Conservation (phyloP, 2,888 invertebrate genomes). For the Allolobophora icterica region DNA sequence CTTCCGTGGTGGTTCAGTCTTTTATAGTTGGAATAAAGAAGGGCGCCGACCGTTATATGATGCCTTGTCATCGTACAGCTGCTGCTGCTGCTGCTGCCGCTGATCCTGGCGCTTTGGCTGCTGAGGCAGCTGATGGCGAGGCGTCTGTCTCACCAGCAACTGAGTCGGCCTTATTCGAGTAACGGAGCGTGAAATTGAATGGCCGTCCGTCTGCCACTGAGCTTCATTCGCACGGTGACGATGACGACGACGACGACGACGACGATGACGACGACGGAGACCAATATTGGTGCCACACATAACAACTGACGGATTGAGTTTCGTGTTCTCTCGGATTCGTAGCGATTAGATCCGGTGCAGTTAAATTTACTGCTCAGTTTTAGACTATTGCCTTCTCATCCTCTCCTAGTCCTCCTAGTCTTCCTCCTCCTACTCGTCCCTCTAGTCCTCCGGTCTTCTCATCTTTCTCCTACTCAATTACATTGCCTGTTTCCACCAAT, state of each 20-base stretch:
- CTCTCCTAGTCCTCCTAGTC: background rate
- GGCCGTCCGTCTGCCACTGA: conserved; percentile 1
- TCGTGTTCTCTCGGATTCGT: background rate
- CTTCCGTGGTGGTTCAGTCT: background rate
- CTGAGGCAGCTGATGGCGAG: background rate
- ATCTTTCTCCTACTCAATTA: background rate
- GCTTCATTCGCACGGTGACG: background rate
- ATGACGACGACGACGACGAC: background rate
- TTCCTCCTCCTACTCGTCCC: background rate
- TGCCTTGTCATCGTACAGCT: conserved; percentile 17
- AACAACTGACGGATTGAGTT: background rate
- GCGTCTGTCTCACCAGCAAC: background rate
- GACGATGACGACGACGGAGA: background rate
- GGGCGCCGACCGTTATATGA: background rate
- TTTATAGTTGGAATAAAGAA: background rate
- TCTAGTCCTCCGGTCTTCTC: background rate
- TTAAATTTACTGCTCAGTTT: background rate
- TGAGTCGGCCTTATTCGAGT: background rate
- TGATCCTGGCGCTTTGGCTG: background rate
- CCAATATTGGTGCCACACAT: background rate
- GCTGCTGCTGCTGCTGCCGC: background rate
- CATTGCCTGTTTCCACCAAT: background rate
- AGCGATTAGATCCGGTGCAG: background rate
- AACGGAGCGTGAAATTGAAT: conserved; percentile 27
- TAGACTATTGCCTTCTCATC: background rate